A percentile compares a stretch with the other conserved stretches of the same genome.
phyloP scores from a whole-genome alignment of 2,888 invertebrate species.

The Panopea generosa region DNA sequence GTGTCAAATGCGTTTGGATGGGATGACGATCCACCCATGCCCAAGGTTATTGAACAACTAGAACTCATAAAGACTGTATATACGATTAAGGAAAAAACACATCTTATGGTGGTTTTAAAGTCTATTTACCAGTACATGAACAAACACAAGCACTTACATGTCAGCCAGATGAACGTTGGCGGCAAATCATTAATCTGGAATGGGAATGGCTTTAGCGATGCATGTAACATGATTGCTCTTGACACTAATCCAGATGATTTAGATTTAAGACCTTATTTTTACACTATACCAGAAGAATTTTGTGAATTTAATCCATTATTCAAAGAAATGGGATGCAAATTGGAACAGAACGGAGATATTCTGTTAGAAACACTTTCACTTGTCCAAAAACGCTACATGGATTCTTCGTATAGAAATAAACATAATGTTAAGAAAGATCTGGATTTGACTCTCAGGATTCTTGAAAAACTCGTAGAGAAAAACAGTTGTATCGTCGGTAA shows the following conservation, averaged over 20 bases:
- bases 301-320: conserved; percentile 9
- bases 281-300: conserved; percentile 44
- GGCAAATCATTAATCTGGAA: conserved; percentile 33
- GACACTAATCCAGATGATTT: conserved; percentile 18
- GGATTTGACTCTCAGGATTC: conserved; percentile 43
- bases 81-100: conserved; percentile 26
- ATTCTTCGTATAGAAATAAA: too few species aligned
- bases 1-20: conserved; percentile 23
- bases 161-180: not conserved
- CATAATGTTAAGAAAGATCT: conserved; percentile 21
- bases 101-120: conserved; percentile 25
- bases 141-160: not conserved
- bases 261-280: conserved; percentile 38
- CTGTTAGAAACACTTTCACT: conserved; percentile 6
- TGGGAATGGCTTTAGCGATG: conserved; percentile 40
- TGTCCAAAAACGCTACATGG: not conserved
- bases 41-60: conserved; percentile 46
- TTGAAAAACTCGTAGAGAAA: conserved; percentile 32
- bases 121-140: conserved; percentile 34
- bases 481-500: conserved; percentile 3
- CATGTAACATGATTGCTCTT: conserved; percentile 15
- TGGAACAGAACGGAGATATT: conserved; percentile 4
- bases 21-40: conserved; percentile 19
- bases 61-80: conserved; percentile 31
- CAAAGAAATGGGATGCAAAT: conserved; percentile 5